phyloP scores from a whole-genome alignment of 2,113 vertebrate species.

The Rissa tridactyla region DNA sequence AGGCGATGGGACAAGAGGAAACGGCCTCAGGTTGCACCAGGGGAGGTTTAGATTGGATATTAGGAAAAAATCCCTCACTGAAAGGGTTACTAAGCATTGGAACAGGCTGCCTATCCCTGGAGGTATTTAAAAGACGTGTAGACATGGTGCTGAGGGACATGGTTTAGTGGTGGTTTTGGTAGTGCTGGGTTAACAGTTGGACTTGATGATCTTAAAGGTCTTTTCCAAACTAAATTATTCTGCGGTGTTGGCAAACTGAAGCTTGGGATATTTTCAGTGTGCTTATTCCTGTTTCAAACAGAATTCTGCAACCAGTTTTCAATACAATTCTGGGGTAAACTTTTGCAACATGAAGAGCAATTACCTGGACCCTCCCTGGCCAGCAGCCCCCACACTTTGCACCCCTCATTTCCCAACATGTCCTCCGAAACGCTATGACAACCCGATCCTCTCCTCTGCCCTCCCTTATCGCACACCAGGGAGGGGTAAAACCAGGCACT shows the following conservation, averaged over 20 bases:
- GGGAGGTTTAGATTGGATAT: background rate
- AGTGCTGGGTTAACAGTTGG: background rate
- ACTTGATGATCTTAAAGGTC: background rate
- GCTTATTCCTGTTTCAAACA: background rate
- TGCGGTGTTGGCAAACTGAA: background rate
- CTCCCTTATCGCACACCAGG: background rate
- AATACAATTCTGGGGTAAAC: background rate
- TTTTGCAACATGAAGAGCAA: background rate
- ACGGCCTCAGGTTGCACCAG: too few species aligned
- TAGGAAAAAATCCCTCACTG: background rate
- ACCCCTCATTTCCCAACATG: background rate
- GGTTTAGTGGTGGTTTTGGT: background rate
- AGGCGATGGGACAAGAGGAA: too few species aligned
- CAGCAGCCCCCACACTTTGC: background rate
- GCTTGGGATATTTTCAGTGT: background rate
- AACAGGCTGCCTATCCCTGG: background rate
- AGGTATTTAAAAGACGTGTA: background rate
- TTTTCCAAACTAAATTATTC: background rate
- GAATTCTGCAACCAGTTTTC: background rate
- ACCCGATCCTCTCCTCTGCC: background rate
- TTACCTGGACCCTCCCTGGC: background rate
- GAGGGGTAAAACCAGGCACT: accelerated
- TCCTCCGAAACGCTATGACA: background rate
- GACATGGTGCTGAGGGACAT: background rate
- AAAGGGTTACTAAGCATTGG: background rate